Base-by-base conservation (phyloP, 2,797 vertebrate genomes). In the Sebastolobus altivelis region DNA sequence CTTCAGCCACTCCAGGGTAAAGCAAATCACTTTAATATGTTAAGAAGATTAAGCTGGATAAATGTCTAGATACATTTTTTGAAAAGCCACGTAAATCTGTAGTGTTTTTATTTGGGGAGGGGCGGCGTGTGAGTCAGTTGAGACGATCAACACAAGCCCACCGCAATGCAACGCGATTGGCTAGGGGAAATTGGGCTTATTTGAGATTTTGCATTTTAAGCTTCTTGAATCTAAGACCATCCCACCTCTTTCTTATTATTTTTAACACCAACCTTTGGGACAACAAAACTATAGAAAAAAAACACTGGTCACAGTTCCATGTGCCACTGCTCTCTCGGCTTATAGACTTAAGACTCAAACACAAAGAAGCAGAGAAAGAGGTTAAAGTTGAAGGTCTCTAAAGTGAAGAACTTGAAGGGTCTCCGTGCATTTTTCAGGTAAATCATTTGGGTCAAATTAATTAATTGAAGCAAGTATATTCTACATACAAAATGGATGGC, bases 1-100 rank as follows among this genome's bases (percentile, higher is more conserved):
- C 92, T 95, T 96, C 94, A 95, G 95, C 94, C 94, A 96, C 95
- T 96, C 94, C 94, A 90, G 95, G 95, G 95, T 94, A 95, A 95
- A 95, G 94, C 93, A 96, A 96, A 96, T 96, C 96, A 96, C 93
- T 96, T 95, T 96, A 96, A 96, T 96, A 96, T 96, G 95, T 95
- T 96, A 96, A 96, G 96, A 94, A 96, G 96, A 96, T 96, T 96
- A 96, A 94, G 95, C 94, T 96, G 96, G 96, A 96, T 96, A 96
- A 96, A 95, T 96, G 96, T 96, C 96, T 94, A 95, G 95, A 96
- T 96, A 95, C 87, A 95, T 95, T 95, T 95, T 96, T 93, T 94
- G 90, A 94, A 95, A 96, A 96, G 93, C 94, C 93, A 96, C 93
- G 87, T 95, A 96, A 96, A 96, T 95, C 96, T 95, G 91, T 92